Conservation (phyloP, 2,113 vertebrate genomes). For the Macaca nemestrina region DNA sequence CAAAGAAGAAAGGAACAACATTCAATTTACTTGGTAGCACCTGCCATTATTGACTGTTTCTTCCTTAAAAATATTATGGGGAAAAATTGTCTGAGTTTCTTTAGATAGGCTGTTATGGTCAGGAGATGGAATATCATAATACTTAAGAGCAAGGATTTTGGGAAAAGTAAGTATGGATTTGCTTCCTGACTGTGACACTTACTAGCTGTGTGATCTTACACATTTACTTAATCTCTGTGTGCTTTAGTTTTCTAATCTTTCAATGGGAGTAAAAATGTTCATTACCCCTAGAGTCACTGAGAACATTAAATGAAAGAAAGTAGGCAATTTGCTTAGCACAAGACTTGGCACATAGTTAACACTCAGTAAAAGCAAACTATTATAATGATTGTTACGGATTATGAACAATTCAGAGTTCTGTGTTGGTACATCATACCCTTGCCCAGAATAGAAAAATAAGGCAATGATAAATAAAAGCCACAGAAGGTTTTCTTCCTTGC, state of each 20-base stretch:
- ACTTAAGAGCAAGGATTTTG: background rate
- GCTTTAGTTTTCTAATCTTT: slow-evolving; percentile 9
- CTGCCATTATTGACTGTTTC: background rate
- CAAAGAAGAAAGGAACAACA: background rate
- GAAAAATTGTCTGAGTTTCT: background rate
- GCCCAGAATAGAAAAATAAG: background rate
- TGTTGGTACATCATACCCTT: background rate
- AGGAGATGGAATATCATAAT: background rate
- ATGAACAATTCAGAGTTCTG: background rate
- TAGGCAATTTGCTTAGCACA: background rate
- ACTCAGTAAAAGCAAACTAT: background rate
- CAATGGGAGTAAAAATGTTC: background rate
- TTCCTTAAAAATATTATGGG: background rate
- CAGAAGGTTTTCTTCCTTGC: background rate
- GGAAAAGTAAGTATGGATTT: background rate
- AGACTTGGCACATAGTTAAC: background rate
- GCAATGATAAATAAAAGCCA: slow-evolving; percentile 2
- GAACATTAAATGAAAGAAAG: slow-evolving; percentile 9
- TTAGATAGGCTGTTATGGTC: background rate
- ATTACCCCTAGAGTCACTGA: background rate
- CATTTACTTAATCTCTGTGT: background rate
- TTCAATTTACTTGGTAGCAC: background rate
- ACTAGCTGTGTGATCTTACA: background rate
- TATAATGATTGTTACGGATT: background rate
- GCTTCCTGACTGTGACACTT: background rate